These are phyloP conservation scores for Pyralis farinalis DNA, from an alignment of 2,888 invertebrate genomes.

Conservation along the genomic window DNA sequence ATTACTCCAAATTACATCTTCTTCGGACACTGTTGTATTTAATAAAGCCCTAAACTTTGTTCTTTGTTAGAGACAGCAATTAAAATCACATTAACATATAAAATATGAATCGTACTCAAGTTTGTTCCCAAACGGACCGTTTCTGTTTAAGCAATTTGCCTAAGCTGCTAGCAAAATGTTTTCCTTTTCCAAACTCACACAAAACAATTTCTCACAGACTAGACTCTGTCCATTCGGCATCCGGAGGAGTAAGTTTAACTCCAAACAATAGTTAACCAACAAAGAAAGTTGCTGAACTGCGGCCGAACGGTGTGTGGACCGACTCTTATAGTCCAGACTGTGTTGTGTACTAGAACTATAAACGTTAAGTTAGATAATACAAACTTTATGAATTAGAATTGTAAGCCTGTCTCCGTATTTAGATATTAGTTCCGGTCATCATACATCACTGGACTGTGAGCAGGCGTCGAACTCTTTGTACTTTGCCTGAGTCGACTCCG, in stretches of 20 bases:
- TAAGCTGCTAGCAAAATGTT: conserved; percentile 73
- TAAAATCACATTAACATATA: conserved; percentile 59
- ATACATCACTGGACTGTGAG: no score
- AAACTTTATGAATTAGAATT: no score
- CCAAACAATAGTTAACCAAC: conserved; percentile 73
- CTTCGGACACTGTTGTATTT: conserved; percentile 2
- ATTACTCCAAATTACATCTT: background rate
- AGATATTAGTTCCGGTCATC: no score
- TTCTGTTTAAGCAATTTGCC: conserved; percentile 60
- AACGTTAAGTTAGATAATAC: conserved; percentile 21
- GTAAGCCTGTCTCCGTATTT: no score
- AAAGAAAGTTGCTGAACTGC: conserved; percentile 64
- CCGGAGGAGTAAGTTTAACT: conserved; percentile 62
- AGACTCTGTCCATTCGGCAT: conserved; percentile 65
- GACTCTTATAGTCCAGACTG: conserved; percentile 14
- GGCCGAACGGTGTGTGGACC: conserved; percentile 48
- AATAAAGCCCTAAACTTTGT: conserved; percentile 16
- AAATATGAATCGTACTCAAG: conserved; percentile 52
- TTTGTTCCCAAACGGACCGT: conserved; percentile 24
- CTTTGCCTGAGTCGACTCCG: no score
- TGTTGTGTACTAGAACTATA: conserved; percentile 35
- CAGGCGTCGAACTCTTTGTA: no score
- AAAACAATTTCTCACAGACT: conserved; percentile 71
- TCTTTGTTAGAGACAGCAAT: conserved; percentile 38
- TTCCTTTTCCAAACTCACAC: conserved; percentile 73